Conservation (phyloP, 2,797 vertebrate species). For the Danio kyathit region DNA sequence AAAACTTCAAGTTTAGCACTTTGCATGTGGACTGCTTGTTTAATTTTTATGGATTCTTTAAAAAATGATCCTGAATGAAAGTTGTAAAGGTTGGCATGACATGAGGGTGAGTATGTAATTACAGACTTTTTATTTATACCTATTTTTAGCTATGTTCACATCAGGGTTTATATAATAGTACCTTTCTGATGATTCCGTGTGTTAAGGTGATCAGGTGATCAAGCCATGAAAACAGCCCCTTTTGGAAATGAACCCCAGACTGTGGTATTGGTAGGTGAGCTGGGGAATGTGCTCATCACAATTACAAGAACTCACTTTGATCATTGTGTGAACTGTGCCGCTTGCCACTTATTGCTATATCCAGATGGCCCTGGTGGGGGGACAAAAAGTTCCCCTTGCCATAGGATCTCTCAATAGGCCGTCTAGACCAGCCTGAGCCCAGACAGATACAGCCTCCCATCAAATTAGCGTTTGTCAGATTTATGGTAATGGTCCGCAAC, state of each 20-base stretch:
- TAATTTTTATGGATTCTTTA: too few species aligned
- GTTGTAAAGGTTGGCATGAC: not conserved
- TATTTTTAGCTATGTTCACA: slow-evolving; percentile 21
- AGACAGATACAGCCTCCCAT: slow-evolving; percentile 99
- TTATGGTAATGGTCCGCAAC: slow-evolving; percentile 99
- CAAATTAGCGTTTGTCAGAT: slow-evolving; percentile 99
- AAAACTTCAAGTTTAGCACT: too few species aligned
- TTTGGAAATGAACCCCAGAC: slow-evolving; percentile 40
- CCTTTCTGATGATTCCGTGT: slow-evolving; percentile 10
- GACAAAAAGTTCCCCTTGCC: slow-evolving; percentile 93
- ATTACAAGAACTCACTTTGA: slow-evolving; percentile 61
- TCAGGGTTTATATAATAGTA: slow-evolving; percentile 24
- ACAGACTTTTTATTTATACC: not conserved
- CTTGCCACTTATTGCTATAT: slow-evolving; percentile 92
- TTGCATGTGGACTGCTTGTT: too few species aligned
- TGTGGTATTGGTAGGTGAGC: slow-evolving; percentile 6
- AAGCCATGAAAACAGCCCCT: not conserved
- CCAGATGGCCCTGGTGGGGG: slow-evolving; percentile 94
- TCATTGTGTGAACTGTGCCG: slow-evolving; percentile 70
- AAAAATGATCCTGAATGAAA: too few species aligned
- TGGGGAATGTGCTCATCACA: slow-evolving; percentile 75
- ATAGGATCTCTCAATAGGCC: slow-evolving; percentile 98
- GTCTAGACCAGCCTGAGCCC: slow-evolving; percentile 99
- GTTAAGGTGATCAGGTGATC: not conserved
- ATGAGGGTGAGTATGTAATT: not conserved